These are phyloP conservation scores for Halisarca cf. caerulea DNA, from an alignment of 37 sponge, comb jelly and placozoan genomes.

Conservation along the genomic window DNA sequence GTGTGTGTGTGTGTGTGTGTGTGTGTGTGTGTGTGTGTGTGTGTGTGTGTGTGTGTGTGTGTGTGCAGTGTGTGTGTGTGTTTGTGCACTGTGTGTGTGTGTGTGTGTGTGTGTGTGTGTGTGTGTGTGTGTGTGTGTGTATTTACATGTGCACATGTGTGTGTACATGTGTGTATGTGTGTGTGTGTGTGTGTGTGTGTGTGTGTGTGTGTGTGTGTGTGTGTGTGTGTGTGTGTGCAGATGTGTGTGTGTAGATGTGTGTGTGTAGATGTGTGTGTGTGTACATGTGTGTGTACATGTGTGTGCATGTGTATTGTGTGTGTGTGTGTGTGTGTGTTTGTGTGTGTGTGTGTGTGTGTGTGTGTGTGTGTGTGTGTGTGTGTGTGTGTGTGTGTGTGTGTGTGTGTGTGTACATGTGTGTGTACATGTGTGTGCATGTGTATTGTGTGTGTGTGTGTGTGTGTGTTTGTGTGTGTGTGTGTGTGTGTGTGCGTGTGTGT, in stretches of 20 bases:
- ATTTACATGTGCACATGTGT: no score
- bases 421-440: conserved; percentile 11
- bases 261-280: conserved; percentile 23
- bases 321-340: neutral
- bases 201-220: conserved; percentile 17
- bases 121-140: conserved; percentile 2
- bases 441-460: conserved; percentile 22
- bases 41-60: neutral
- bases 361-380: conserved; percentile 4
- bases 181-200: no score
- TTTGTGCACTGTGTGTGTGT: no score
- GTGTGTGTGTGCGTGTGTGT: conserved; percentile 28
- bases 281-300: neutral
- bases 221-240: conserved; percentile 22
- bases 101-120: conserved; percentile 1
- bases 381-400: conserved; percentile 14
- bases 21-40: no score
- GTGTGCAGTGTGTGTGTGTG: neutral
- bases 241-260: conserved; percentile 16
- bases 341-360: neutral
- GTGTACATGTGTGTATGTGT: no score
- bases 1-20: no score
- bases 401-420: conserved; percentile 23
- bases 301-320: neutral
- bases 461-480: conserved; percentile 29